Percentiles rank a stretch among this genome's conserved stretches.
Evolutionary conservation across 2,888 invertebrate species (phyloP).

Genomic region (Bugulina stolonifera): DNA sequence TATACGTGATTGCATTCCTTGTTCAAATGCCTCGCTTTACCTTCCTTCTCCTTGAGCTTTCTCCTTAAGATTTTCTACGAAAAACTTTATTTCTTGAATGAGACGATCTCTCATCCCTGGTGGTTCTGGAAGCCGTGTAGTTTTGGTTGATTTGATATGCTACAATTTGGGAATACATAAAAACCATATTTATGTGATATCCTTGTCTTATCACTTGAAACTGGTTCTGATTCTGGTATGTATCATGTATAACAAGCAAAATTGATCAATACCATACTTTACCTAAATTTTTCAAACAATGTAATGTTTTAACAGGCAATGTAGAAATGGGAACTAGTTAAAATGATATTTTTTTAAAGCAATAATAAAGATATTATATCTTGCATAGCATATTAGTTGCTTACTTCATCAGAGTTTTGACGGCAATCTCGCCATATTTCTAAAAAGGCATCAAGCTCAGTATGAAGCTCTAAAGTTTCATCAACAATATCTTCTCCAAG

Average conservation of each 20-base stretch:
- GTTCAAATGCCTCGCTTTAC: conserved; percentile 32
- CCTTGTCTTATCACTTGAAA: too few species aligned
- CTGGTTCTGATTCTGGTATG: too few species aligned
- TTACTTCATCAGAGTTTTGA: conserved; percentile 36
- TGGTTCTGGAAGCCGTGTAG: conserved; percentile 42
- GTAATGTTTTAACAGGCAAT: too few species aligned
- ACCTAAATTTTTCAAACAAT: too few species aligned
- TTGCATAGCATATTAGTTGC: too few species aligned
- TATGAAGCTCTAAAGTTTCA: conserved; percentile 46
- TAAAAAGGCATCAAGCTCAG: conserved; percentile 45
- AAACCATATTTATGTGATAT: too few species aligned
- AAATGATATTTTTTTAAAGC: too few species aligned
- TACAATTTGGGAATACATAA: too few species aligned
- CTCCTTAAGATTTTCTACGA: conserved; percentile 46
- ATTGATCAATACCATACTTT: too few species aligned
- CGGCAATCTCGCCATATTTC: conserved; percentile 49
- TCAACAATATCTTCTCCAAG: conserved; percentile 48
- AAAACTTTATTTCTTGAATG: conserved; percentile 49
- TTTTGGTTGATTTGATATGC: background rate
- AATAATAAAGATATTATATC: too few species aligned
- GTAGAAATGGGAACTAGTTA: too few species aligned
- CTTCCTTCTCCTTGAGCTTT: conserved; percentile 43
- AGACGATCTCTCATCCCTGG: conserved; percentile 45
- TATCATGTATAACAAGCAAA: too few species aligned
- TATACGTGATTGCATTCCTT: background rate